Evolutionary conservation across 1,140 invertebrate genomes (phyloP).

Genomic region (Globodera ellingtonae): DNA sequence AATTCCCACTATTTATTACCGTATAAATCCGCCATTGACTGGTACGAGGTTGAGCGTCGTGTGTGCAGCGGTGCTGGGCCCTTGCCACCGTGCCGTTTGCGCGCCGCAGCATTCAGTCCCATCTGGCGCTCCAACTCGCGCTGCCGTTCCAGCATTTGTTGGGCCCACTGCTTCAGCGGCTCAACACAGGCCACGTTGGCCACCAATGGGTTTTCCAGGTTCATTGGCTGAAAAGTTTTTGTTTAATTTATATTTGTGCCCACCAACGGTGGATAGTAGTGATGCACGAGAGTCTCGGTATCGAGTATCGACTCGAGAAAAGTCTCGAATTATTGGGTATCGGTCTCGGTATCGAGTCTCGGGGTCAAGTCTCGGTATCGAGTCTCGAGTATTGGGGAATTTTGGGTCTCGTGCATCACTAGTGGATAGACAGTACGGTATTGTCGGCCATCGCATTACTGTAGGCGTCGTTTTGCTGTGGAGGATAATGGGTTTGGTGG

Average conservation of each 20-base stretch:
- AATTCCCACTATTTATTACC: neutral
- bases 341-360: too few relatives aligned
- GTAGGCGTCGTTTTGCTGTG: neutral
- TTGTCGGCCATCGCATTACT: neutral
- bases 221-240: neutral
- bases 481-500: neutral
- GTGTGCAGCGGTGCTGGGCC: neutral
- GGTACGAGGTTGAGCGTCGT: neutral
- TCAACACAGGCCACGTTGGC: neutral
- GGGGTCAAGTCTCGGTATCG: too few relatives aligned
- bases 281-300: too few relatives aligned
- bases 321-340: too few relatives aligned
- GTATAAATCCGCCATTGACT: constrained; percentile 8
- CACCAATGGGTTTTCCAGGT: neutral
- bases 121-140: neutral
- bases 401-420: too few relatives aligned
- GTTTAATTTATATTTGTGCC: neutral
- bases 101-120: too few relatives aligned
- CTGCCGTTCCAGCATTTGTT: neutral
- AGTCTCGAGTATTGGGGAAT: too few relatives aligned
- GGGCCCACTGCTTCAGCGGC: neutral
- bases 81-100: neutral
- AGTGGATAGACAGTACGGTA: neutral
- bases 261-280: neutral
- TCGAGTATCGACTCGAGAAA: too few relatives aligned